A percentile compares a stretch with the other conserved stretches of the same genome.
phyloP scores from a whole-genome alignment of 2,888 invertebrate species.

The Drosophila kokeensis region DNA sequence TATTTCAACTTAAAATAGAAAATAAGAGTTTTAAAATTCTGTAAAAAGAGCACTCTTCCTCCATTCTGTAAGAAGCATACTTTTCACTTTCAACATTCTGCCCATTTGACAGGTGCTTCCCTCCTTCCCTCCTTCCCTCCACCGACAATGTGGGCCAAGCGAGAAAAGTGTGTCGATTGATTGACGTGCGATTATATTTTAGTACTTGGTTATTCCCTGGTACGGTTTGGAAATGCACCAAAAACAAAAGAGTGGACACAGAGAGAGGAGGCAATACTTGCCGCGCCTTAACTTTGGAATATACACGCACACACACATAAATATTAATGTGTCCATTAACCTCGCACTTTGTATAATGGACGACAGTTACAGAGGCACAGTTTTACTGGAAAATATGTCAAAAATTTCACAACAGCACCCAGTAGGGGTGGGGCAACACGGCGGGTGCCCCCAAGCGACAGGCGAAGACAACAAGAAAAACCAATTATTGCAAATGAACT shows the following conservation, averaged over 20 bases:
- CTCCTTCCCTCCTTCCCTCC: constrained; percentile 12
- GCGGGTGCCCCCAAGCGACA: not conserved
- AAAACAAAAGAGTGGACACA: not conserved
- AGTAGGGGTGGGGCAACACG: not conserved
- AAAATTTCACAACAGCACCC: constrained; percentile 56
- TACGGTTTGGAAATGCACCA: constrained; percentile 16
- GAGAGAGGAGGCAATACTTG: constrained; percentile 1
- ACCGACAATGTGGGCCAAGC: constrained; percentile 22
- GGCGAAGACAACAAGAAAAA: constrained; percentile 80
- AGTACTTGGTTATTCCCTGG: constrained; percentile 47
- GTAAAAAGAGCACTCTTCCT: not conserved
- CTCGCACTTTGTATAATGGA: constrained; percentile 51
- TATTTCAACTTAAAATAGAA: not conserved
- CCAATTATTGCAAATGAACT: constrained; percentile 84
- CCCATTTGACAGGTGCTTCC: constrained; percentile 36
- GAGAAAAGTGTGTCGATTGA: constrained; percentile 35
- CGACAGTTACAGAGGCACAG: constrained; percentile 36
- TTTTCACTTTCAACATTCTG: not conserved
- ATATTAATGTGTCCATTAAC: constrained; percentile 56
- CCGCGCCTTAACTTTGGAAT: constrained; percentile 18
- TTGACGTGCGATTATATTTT: constrained; percentile 22
- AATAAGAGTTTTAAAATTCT: not conserved
- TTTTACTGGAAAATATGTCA: constrained; percentile 64
- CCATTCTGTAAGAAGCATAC: not conserved
- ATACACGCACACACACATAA: not conserved